These are phyloP conservation scores for honey bee (Apis mellifera) DNA, from an alignment of 1,140 invertebrate genomes.

Conservation along the genomic window Amel_HAv3.1 CM009944.2:6488501-6489000, in stretches of 20 bases:
- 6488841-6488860: no score
- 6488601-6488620: not conserved
- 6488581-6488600: conserved; percentile 11
- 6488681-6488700: not conserved
- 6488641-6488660: not conserved
- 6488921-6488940: no score
- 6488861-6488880: no score
- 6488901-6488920: no score
- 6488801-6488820: no score
- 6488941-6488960: not conserved
- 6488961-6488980: not conserved
- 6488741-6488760: not conserved
- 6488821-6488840: no score
- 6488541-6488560: conserved; percentile 36
- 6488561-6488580: conserved; percentile 28
- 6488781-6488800: no score
- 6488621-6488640: conserved; percentile 17
- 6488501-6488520: conserved; percentile 24
- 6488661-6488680: not conserved
- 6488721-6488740: not conserved
- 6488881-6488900: no score
- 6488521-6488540: conserved; percentile 17
- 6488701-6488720: not conserved
- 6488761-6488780: no score
- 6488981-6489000: not conserved